phyloP scores from a whole-genome alignment of 2,888 invertebrate species.

The Heteropelma amictum region DNA sequence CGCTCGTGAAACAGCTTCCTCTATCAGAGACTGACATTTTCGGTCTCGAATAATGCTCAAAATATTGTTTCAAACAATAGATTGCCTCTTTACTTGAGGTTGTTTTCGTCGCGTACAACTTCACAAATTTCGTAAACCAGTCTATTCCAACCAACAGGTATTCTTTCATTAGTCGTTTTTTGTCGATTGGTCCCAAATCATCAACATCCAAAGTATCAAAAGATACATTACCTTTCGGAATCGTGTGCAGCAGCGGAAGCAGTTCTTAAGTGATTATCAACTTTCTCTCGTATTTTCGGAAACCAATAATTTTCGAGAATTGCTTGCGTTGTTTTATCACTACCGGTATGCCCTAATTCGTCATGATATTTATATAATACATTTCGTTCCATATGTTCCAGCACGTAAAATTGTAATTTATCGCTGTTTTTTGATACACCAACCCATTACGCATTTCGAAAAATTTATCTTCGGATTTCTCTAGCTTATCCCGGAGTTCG shows the following conservation, averaged over 20 bases:
- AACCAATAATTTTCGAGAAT: conserved; percentile 48
- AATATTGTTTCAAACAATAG: neutral
- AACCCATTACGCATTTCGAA: neutral
- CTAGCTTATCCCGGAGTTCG: neutral
- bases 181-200: neutral
- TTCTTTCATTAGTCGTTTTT: neutral
- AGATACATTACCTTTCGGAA: conserved; percentile 29
- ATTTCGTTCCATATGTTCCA: neutral
- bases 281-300: conserved; percentile 35
- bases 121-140: neutral
- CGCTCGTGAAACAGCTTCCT: neutral
- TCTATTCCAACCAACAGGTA: neutral
- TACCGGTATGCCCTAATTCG: conserved; percentile 53
- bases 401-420: neutral
- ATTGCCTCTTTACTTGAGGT: neutral
- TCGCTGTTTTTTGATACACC: neutral
- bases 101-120: neutral
- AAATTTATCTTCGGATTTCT: neutral
- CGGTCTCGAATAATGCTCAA: neutral
- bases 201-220: conserved; percentile 35
- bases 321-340: conserved; percentile 43
- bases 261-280: conserved; percentile 35
- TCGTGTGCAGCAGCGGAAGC: conserved; percentile 54
- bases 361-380: conserved; percentile 53
- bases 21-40: neutral